These are phyloP conservation scores for Amphipyra tragopoginis DNA, from an alignment of 2,888 invertebrate species.

Conservation along the genomic window DNA sequence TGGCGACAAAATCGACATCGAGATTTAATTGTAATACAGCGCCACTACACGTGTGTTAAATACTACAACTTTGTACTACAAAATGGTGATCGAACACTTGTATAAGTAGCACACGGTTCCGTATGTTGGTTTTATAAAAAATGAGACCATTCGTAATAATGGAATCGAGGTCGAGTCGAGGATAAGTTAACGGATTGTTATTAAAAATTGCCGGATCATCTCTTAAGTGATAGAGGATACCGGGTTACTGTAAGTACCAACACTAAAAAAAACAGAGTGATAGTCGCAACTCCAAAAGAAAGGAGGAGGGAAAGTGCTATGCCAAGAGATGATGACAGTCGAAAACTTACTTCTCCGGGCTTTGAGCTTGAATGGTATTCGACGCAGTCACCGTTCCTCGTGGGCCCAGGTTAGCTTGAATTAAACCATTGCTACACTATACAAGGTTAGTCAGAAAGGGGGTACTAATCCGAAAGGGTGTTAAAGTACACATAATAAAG, in stretches of 20 bases:
- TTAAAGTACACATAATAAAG: too few relatives aligned
- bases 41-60: slow-evolving; percentile 53
- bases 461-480: too few relatives aligned
- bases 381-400: too few relatives aligned
- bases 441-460: too few relatives aligned
- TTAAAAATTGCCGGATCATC: background rate
- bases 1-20: slow-evolving; percentile 45
- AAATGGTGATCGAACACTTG: slow-evolving; percentile 38
- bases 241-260: slow-evolving; percentile 22
- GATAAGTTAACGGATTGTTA: slow-evolving; percentile 1
- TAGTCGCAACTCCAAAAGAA: too few relatives aligned
- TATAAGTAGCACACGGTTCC: slow-evolving; percentile 37
- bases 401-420: too few relatives aligned
- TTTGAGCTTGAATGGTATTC: too few relatives aligned
- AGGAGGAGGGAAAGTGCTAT: too few relatives aligned
- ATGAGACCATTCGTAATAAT: slow-evolving; percentile 1
- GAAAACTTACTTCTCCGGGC: too few relatives aligned
- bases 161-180: slow-evolving; percentile 42
- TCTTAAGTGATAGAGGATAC: slow-evolving; percentile 7
- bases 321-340: too few relatives aligned
- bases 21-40: slow-evolving; percentile 48
- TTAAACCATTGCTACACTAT: too few relatives aligned
- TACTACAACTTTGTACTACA: slow-evolving; percentile 50
- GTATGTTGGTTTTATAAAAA: slow-evolving; percentile 17
- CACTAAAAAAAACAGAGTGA: too few relatives aligned